phyloP scores from a whole-genome alignment of 1,140 invertebrate genomes.

The Chionoecetes opilio region DNA sequence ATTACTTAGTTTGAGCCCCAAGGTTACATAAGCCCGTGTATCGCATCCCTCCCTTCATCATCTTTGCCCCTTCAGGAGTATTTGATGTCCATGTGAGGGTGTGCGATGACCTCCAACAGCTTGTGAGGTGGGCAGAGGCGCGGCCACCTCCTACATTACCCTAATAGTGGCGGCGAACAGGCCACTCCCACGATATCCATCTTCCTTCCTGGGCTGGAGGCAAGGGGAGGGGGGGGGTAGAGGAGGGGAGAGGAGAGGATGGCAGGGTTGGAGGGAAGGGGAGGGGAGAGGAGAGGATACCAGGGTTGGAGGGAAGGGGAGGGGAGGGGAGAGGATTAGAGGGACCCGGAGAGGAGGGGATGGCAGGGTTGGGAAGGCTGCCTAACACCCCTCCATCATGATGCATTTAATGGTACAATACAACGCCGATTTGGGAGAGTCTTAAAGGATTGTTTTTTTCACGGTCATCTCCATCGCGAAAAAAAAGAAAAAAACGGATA shows the following conservation, averaged over 20 bases:
- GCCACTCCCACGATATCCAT: constrained; percentile 16
- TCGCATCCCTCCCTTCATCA: no score
- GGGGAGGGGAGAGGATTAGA: background rate
- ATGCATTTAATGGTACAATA: background rate
- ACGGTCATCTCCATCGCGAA: background rate
- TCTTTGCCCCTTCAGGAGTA: background rate
- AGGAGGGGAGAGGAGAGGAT: no score
- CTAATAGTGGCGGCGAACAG: constrained; percentile 15
- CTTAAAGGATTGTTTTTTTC: background rate
- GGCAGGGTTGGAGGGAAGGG: no score
- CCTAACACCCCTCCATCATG: background rate
- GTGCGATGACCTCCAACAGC: background rate
- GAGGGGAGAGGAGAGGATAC: background rate
- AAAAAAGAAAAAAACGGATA: no score
- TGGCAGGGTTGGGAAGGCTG: background rate
- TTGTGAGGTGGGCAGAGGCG: background rate
- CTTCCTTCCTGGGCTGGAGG: no score
- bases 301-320: background rate
- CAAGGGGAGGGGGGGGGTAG: no score
- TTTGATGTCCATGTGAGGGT: background rate
- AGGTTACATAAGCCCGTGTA: background rate
- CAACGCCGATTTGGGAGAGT: background rate
- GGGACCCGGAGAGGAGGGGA: background rate
- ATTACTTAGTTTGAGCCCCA: constrained; percentile 5
- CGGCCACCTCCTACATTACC: constrained; percentile 24